These are phyloP conservation scores for Trichonephila clavata DNA, from an alignment of 1,140 invertebrate species.

Conservation along the genomic window DNA sequence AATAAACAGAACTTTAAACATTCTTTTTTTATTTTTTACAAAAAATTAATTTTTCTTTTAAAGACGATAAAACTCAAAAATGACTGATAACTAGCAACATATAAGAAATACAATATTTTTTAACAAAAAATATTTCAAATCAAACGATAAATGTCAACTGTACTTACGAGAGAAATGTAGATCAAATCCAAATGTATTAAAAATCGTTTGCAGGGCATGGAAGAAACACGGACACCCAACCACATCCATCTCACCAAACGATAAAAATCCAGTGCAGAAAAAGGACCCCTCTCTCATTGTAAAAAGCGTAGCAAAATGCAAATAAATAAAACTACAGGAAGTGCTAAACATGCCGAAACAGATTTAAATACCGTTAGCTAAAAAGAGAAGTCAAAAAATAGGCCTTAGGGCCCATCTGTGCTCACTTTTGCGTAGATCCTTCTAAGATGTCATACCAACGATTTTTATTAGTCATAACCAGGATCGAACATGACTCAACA, in stretches of 20 bases:
- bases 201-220: neutral
- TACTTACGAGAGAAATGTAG: neutral
- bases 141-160: neutral
- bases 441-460: neutral
- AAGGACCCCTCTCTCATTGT: neutral
- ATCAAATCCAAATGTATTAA: neutral
- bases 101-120: too few species aligned
- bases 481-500: constrained; percentile 26
- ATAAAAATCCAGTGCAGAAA: neutral
- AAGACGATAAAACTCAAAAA: too few species aligned
- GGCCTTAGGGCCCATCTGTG: neutral
- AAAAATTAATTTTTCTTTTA: too few species aligned
- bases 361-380: neutral
- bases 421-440: neutral
- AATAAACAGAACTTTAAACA: too few species aligned
- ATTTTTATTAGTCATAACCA: constrained; percentile 26
- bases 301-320: neutral
- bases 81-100: too few species aligned
- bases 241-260: constrained; percentile 10
- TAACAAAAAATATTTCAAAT: neutral
- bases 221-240: neutral
- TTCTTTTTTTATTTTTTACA: too few species aligned
- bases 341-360: constrained; percentile 1
- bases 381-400: neutral
- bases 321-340: neutral